Conservation (phyloP, 1,140 invertebrate species). For the Xylocopa sonorina region DNA sequence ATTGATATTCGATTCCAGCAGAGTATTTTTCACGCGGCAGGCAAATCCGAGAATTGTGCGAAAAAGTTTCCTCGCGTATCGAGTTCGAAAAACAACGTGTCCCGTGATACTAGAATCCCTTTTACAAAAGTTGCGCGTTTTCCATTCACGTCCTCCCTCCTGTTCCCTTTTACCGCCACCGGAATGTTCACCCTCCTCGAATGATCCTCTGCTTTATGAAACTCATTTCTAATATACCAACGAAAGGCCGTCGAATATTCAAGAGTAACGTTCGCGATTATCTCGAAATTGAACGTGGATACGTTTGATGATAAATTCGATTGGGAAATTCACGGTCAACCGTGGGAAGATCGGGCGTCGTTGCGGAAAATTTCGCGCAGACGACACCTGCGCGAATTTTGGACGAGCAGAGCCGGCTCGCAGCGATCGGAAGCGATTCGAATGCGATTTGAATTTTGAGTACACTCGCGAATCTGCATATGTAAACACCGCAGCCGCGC, state of each 20-base stretch:
- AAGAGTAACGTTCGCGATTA: too few species aligned
- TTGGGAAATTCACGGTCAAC: background rate
- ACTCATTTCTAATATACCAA: too few species aligned
- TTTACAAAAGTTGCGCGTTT: background rate
- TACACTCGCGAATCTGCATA: slow-evolving; percentile 56
- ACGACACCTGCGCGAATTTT: slow-evolving; percentile 40
- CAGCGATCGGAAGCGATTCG: slow-evolving; percentile 56
- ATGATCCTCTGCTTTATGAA: too few species aligned
- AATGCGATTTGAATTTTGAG: slow-evolving; percentile 67
- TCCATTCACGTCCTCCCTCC: background rate
- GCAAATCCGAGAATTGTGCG: background rate
- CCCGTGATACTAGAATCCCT: slow-evolving; percentile 3
- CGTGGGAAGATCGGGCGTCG: background rate
- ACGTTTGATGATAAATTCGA: too few species aligned
- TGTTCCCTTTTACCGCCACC: background rate
- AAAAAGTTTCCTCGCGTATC: background rate
- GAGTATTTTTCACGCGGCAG: background rate
- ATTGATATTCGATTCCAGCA: background rate
- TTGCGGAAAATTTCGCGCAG: slow-evolving; percentile 9
- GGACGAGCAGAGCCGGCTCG: slow-evolving; percentile 20
- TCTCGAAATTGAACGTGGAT: background rate
- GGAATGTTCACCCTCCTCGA: too few species aligned
- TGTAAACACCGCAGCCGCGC: slow-evolving; percentile 52
- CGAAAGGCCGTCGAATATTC: too few species aligned
- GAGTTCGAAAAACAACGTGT: background rate